Conservation (phyloP, 2,797 vertebrate species). For the Oryzias sinensis region DNA sequence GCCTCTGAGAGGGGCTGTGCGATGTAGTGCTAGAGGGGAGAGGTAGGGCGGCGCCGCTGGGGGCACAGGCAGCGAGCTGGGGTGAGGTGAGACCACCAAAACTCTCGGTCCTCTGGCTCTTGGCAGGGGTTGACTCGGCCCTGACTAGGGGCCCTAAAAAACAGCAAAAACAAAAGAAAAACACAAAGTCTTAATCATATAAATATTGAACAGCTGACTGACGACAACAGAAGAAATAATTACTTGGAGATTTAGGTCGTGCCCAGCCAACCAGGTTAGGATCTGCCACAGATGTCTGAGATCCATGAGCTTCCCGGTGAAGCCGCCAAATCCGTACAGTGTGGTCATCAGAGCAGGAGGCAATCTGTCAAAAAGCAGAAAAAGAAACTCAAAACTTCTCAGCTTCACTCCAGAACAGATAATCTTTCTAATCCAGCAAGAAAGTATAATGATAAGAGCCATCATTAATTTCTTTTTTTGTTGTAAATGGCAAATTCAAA, state of each 20-base stretch:
- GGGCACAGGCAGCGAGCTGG: constrained; percentile 82
- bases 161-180: background rate
- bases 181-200: background rate
- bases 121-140: constrained; percentile 80
- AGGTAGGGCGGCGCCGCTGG: constrained; percentile 83
- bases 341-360: constrained; percentile 96
- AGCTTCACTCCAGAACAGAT: constrained; percentile 10
- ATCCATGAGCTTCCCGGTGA: constrained; percentile 61
- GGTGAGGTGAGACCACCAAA: constrained; percentile 76
- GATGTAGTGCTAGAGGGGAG: constrained; percentile 82
- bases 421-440: no score
- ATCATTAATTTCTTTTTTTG: no score
- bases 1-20: constrained; percentile 45
- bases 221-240: constrained; percentile 7
- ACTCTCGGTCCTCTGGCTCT: constrained; percentile 67
- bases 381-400: constrained; percentile 22
- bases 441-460: no score
- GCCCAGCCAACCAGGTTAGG: constrained; percentile 84
- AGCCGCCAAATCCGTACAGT: constrained; percentile 92
- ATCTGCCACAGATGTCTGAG: constrained; percentile 65
- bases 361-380: constrained; percentile 80
- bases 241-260: constrained; percentile 67
- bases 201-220: background rate
- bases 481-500: background rate
- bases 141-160: constrained; percentile 39